Evolutionary conservation across 35 echinoderm and acorn worm genomes (phyloP), one percentile per base, ranked within the genome.

Genomic region (Lytechinus pictus): DNA sequence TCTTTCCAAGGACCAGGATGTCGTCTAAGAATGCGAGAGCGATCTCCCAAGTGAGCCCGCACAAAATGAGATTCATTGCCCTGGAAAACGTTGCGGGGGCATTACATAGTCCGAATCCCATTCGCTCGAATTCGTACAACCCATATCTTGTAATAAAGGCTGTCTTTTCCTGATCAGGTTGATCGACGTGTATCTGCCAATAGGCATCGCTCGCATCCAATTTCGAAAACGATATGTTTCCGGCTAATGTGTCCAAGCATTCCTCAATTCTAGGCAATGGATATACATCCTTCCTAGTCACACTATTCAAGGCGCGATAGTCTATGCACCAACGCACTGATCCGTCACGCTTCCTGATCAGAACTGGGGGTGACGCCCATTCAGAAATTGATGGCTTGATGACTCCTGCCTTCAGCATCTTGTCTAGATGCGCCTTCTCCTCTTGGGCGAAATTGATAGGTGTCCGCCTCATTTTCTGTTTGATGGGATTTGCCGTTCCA

Each of bases 201-300:
- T 96, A 97, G 27, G 72, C 95, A 28, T 58, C 88, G 27, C 60
- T 93, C 0, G 95, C 94, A 89, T 97, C 97, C 33, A 97, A n/a
- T 54, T 96, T 97, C 14, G 97, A 97, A 92, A 97, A 97, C 97
- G 95, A 97, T 10, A 52, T 16, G 27, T 89, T 96, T 7, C 94
- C 95, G 5, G 94, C 95, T 10, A 97, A 89, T n/a, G 93, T 87
- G 9, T 97, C 95, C 52, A 97, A 53, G 53, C 92, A 96, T 10
- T 96, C 96, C 21, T 96, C 96, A 9, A 96, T 94, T 12, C 53
- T 55, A 6, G 96, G 94, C 2, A 96, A 27, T 10, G 72, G 96
- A 54, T 95, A 96, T 9, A 96, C 90, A 27, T 96, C 89, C 52
- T 97, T 97, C 9, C 92, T 27, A 14, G 95, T 97, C 4, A 96